Conservation (phyloP, 2,888 invertebrate genomes). For the Magallana nippona region DNA sequence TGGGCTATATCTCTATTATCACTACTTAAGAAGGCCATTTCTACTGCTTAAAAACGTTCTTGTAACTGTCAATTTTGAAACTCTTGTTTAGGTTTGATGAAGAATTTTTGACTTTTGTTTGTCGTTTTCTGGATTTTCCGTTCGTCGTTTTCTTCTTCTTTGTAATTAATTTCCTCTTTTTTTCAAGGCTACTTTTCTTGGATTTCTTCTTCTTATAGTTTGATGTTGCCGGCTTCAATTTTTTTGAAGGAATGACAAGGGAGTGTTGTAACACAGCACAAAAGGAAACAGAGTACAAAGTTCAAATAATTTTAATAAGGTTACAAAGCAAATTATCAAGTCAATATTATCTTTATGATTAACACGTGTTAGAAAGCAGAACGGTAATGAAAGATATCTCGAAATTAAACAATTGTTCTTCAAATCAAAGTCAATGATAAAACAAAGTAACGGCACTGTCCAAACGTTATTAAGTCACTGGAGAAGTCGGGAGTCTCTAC, state of each 20-base stretch:
- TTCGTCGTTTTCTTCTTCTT: slow-evolving; percentile 2
- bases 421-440: too few species aligned
- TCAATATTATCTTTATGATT: too few species aligned
- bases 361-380: too few species aligned
- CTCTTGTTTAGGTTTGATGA: not conserved
- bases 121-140: not conserved
- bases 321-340: too few species aligned
- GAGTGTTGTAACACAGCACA: too few species aligned
- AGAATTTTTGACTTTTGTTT: slow-evolving; percentile 24
- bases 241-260: slow-evolving; percentile 38
- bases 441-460: too few species aligned
- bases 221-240: slow-evolving; percentile 39
- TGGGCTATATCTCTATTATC: slow-evolving; percentile 29
- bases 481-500: too few species aligned
- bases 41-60: slow-evolving; percentile 22
- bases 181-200: not conserved
- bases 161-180: not conserved
- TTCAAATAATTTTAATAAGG: too few species aligned
- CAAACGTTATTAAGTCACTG: too few species aligned
- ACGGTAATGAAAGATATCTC: too few species aligned
- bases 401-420: too few species aligned
- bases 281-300: too few species aligned
- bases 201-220: slow-evolving; percentile 26
- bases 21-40: slow-evolving; percentile 39
- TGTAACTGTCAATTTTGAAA: slow-evolving; percentile 31